A percentile compares a stretch with the other conserved stretches of the same genome.
These are phyloP conservation scores for Euzetes globulus DNA, from an alignment of 2,888 invertebrate species.

Conservation along the genomic window DNA sequence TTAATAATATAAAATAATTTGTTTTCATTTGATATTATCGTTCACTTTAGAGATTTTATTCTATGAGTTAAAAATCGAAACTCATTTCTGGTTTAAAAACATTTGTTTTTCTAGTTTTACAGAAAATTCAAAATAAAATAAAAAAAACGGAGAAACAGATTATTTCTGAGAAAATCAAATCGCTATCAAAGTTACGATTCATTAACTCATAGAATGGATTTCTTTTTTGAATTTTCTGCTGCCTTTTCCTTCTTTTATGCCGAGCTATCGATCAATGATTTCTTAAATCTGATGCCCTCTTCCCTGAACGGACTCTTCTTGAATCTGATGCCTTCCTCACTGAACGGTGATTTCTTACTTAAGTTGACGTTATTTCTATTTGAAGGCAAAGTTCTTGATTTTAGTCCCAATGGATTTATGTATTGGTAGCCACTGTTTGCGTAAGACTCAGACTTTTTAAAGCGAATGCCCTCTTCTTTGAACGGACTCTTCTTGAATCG, in stretches of 20 bases:
- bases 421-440: not conserved
- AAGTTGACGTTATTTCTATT: not conserved
- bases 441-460: not conserved
- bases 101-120: not conserved
- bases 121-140: not conserved
- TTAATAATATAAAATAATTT: no score
- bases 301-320: constrained; percentile 33
- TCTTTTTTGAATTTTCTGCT: not conserved
- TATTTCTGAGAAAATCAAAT: not conserved
- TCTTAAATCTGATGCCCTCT: constrained; percentile 32
- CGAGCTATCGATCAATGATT: not conserved
- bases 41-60: not conserved
- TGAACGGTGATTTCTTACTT: constrained; percentile 28
- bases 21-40: no score
- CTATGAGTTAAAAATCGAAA: not conserved
- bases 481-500: not conserved
- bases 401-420: not conserved
- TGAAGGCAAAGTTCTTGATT: not conserved
- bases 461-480: constrained; percentile 29
- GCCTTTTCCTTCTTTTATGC: not conserved
- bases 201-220: not conserved
- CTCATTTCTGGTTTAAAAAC: not conserved
- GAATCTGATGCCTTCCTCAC: constrained; percentile 34
- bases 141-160: not conserved
- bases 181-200: not conserved